phyloP scores from a whole-genome alignment of 30 jellyfish, hydroid and myxozoan species.

The Hydractinia echinata region DNA sequence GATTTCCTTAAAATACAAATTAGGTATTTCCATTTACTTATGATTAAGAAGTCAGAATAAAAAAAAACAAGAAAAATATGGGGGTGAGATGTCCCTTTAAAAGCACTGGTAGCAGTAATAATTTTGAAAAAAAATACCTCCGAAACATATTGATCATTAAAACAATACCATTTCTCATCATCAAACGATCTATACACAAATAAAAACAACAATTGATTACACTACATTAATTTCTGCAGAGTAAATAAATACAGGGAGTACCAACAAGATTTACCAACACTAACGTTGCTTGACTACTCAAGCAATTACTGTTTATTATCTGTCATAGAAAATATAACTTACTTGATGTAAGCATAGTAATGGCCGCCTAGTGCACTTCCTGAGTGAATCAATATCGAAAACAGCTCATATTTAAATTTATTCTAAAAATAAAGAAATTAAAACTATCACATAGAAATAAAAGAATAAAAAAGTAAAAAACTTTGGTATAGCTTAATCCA shows the following conservation, averaged over 20 bases:
- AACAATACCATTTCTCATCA: constrained; percentile 83
- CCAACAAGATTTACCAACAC: no score
- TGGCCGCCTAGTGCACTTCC: constrained; percentile 98
- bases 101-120: background rate
- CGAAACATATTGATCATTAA: constrained; percentile 84
- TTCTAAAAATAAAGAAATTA: background rate
- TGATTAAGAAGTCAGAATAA: no score
- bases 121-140: constrained; percentile 39
- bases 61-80: no score
- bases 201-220: background rate
- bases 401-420: constrained; percentile 56
- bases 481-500: background rate
- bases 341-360: constrained; percentile 95
- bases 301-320: background rate
- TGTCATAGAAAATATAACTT: constrained; percentile 14
- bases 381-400: constrained; percentile 84
- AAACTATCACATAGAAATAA: background rate
- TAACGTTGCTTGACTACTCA: no score
- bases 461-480: background rate
- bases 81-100: no score
- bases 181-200: constrained; percentile 57
- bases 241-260: background rate
- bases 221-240: background rate
- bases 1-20: no score
- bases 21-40: no score